A percentile compares a stretch with the other conserved stretches of the same genome.
Conservation (phyloP, 2,888 invertebrate species). For the Volucella inflata region DNA sequence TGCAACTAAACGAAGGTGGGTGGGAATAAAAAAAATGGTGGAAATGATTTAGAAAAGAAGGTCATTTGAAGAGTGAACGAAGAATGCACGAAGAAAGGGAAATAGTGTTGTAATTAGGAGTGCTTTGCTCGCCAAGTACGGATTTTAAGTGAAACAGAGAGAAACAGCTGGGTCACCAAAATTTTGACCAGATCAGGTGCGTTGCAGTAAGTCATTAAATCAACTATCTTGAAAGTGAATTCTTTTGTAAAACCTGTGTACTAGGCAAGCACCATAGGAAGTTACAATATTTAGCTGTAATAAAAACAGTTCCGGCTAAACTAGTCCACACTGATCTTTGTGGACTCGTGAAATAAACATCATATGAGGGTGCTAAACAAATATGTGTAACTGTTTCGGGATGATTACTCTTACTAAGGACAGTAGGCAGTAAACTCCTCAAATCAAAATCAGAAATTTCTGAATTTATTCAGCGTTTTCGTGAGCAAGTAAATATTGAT, state of each 20-base stretch:
- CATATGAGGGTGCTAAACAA: slow-evolving; percentile 65
- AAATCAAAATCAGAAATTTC: slow-evolving; percentile 69
- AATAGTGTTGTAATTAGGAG: neutral
- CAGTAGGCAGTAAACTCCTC: slow-evolving; percentile 68
- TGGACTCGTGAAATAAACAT: slow-evolving; percentile 73
- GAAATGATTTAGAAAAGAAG: too few relatives aligned
- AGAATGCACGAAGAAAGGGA: too few relatives aligned
- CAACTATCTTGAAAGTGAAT: slow-evolving; percentile 47
- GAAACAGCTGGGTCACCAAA: slow-evolving; percentile 76
- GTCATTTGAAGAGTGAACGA: too few relatives aligned
- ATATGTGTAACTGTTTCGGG: slow-evolving; percentile 73
- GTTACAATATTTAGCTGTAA: slow-evolving; percentile 59
- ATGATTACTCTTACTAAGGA: slow-evolving; percentile 69
- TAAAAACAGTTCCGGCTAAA: slow-evolving; percentile 49
- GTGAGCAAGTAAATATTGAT: slow-evolving; percentile 74
- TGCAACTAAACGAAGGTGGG: too few relatives aligned
- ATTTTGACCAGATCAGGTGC: slow-evolving; percentile 67
- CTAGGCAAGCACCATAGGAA: slow-evolving; percentile 74
- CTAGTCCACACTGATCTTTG: slow-evolving; percentile 76
- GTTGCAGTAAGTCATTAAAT: slow-evolving; percentile 63
- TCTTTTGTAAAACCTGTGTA: slow-evolving; percentile 74
- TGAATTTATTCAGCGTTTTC: slow-evolving; percentile 36
- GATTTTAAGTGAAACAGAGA: too few relatives aligned
- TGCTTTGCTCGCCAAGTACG: too few relatives aligned
- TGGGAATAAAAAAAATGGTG: too few relatives aligned